Evolutionary conservation across 2,888 invertebrate genomes (phyloP).

Genomic region (Aelia acuminata): DNA sequence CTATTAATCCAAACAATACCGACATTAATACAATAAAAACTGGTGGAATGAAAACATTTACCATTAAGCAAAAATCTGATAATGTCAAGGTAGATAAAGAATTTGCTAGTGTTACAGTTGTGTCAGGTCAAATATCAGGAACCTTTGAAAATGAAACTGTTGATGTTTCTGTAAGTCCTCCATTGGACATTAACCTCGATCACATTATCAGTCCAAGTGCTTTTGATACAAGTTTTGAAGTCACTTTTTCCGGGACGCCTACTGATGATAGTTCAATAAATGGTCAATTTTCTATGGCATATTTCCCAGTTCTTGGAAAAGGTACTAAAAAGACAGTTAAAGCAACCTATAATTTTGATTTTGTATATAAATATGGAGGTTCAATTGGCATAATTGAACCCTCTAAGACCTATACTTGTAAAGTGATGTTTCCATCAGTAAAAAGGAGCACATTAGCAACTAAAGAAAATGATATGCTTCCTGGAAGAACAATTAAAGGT

Average conservation of each 20-base stretch:
- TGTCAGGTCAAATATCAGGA: constrained; percentile 61
- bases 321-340: constrained; percentile 9
- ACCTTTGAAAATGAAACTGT: constrained; percentile 58
- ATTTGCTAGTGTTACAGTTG: constrained; percentile 62
- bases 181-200: constrained; percentile 63
- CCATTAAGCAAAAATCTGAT: constrained; percentile 37
- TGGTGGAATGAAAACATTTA: constrained; percentile 5
- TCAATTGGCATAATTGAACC: constrained; percentile 62
- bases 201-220: constrained; percentile 61
- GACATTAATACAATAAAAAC: neutral
- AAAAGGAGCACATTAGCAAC: neutral
- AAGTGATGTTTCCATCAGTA: constrained; percentile 59
- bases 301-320: constrained; percentile 16
- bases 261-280: constrained; percentile 55
- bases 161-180: constrained; percentile 63
- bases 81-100: constrained; percentile 52
- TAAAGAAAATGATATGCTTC: constrained; percentile 36
- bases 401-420: constrained; percentile 64
- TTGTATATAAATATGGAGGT: constrained; percentile 61
- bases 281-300: constrained; percentile 62
- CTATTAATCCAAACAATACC: neutral
- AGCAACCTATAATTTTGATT: constrained; percentile 63
- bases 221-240: constrained; percentile 58
- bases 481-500: constrained; percentile 25
- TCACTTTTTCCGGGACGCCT: constrained; percentile 61